Conservation (phyloP, 2,888 invertebrate species). For the Cyclophora albipunctata region DNA sequence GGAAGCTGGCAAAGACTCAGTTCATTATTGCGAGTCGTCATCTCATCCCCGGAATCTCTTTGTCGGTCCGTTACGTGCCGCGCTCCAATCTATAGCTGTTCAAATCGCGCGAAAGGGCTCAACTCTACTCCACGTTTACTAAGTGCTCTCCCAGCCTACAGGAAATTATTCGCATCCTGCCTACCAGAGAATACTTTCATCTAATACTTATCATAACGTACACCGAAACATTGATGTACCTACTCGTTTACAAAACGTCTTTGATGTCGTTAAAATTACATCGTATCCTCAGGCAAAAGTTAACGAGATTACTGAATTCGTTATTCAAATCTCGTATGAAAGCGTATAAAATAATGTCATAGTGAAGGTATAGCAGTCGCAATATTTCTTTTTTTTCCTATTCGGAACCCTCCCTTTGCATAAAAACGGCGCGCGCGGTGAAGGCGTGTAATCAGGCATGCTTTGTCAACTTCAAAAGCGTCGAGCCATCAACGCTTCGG, state of each 20-base stretch:
- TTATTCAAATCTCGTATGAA: too few species aligned
- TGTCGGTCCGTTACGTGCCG: conserved; percentile 48
- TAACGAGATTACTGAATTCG: too few species aligned
- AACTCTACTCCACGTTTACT: conserved; percentile 27
- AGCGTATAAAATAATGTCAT: too few species aligned
- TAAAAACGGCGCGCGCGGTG: conserved; percentile 3
- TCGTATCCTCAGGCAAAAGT: too few species aligned
- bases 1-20: conserved; percentile 33
- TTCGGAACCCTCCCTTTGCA: neutral
- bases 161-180: conserved; percentile 23
- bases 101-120: conserved; percentile 35
- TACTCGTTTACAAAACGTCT: too few species aligned
- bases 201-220: too few species aligned
- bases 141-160: conserved; percentile 18
- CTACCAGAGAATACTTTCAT: conserved; percentile 6
- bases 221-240: too few species aligned
- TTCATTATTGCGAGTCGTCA: conserved; percentile 48
- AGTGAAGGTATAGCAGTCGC: neutral
- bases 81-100: conserved; percentile 36
- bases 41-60: conserved; percentile 43
- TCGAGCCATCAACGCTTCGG: conserved; percentile 26
- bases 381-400: conserved; percentile 4
- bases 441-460: conserved; percentile 20
- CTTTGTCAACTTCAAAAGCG: conserved; percentile 35
- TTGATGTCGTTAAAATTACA: too few species aligned